Conservation (phyloP, 2,113 vertebrate genomes). For the Mesocricetus auratus region DNA sequence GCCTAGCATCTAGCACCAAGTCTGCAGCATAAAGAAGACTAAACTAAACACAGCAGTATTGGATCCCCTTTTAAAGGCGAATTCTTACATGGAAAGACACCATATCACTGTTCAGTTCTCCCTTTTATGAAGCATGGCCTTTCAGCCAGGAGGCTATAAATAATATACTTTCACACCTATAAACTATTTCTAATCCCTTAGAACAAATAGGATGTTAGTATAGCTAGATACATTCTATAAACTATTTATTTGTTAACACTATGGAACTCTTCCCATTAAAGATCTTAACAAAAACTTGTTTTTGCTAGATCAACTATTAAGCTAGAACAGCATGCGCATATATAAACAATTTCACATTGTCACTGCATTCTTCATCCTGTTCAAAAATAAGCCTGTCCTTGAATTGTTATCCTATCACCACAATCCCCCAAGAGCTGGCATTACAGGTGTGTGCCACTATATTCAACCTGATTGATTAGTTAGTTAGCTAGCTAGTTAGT, state of each 20-base stretch:
- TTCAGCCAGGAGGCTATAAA: background rate
- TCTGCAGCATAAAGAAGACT: background rate
- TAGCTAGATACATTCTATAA: background rate
- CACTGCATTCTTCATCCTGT: background rate
- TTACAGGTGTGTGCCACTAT: background rate
- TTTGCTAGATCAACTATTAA: slow-evolving; percentile 8
- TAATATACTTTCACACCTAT: background rate
- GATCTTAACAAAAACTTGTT: background rate
- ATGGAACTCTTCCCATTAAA: background rate
- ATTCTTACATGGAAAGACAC: background rate
- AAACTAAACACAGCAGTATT: background rate
- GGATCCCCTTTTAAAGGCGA: background rate
- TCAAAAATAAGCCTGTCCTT: background rate
- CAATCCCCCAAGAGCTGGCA: background rate
- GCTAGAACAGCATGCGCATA: background rate
- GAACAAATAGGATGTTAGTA: background rate
- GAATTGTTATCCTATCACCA: background rate
- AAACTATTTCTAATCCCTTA: background rate
- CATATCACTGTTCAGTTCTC: background rate
- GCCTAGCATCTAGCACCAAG: background rate
- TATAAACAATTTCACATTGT: background rate
- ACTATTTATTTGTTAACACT: background rate
- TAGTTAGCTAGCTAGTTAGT: background rate
- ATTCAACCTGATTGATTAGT: no score
- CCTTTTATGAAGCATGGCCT: background rate